phyloP scores from a whole-genome alignment of 2,888 invertebrate species.

The Phyto melanocephala region DNA sequence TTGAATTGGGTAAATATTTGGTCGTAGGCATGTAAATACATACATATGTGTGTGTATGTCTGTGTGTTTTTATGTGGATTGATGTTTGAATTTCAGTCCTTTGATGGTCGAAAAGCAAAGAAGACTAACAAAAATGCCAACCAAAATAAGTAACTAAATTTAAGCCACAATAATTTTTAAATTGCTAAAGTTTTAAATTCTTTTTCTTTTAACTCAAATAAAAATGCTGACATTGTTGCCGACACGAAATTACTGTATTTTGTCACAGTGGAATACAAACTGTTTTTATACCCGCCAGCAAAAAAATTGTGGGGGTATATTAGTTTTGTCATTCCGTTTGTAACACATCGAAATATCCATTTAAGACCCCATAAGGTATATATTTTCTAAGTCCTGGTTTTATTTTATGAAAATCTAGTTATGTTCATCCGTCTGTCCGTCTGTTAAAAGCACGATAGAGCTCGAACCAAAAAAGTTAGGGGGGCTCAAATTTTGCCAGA shows the following conservation, averaged over 20 bases:
- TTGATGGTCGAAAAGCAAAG: background rate
- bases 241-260: background rate
- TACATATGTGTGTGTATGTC: background rate
- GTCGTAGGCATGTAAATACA: background rate
- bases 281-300: too few relatives aligned
- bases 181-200: conserved; percentile 3
- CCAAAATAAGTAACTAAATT: background rate
- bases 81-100: conserved; percentile 5
- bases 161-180: conserved; percentile 32
- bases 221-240: background rate
- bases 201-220: background rate
- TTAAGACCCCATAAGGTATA: too few relatives aligned
- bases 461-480: too few relatives aligned
- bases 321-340: too few relatives aligned
- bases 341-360: too few relatives aligned
- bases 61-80: background rate
- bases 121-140: background rate
- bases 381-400: too few relatives aligned
- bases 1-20: background rate
- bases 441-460: too few relatives aligned
- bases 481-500: too few relatives aligned
- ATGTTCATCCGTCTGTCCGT: too few relatives aligned
- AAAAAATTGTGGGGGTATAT: too few relatives aligned
- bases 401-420: too few relatives aligned
- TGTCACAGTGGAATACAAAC: background rate